These are phyloP conservation scores for Aplocera efformata DNA, from an alignment of 2,888 invertebrate species.

Conservation along the genomic window DNA sequence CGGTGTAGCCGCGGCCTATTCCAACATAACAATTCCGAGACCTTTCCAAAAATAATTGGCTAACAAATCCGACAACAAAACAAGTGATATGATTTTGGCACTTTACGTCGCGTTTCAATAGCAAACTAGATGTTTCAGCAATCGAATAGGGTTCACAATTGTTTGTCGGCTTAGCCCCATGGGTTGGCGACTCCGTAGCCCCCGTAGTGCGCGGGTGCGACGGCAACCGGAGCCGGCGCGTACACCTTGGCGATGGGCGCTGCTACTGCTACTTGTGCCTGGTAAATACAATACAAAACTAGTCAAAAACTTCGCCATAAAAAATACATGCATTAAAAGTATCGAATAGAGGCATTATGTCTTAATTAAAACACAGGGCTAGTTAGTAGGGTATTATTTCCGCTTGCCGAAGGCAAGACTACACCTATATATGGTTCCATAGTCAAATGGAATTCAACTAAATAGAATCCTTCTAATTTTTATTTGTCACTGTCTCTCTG, in stretches of 20 bases:
- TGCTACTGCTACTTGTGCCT: constrained; percentile 18
- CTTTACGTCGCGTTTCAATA: constrained; percentile 11
- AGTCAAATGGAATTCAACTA: no score
- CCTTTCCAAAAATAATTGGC: constrained; percentile 4
- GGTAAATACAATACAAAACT: neutral
- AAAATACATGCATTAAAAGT: neutral
- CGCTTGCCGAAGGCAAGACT: no score
- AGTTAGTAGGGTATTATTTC: no score
- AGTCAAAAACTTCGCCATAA: neutral
- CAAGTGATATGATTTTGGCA: constrained; percentile 11
- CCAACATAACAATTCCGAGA: constrained; percentile 18
- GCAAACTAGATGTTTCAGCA: constrained; percentile 31
- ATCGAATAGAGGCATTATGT: no score
- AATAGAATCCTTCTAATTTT: no score
- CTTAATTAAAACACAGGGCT: no score
- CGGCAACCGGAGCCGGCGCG: constrained; percentile 59
- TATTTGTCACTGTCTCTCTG: no score
- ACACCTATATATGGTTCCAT: no score
- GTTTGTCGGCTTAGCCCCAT: constrained; percentile 53
- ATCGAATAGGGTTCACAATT: constrained; percentile 28
- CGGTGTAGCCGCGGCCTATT: constrained; percentile 37
- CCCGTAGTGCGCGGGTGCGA: constrained; percentile 38
- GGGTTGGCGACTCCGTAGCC: constrained; percentile 49
- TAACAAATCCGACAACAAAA: constrained; percentile 3
- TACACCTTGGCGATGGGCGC: constrained; percentile 30